Conservation (phyloP, 2,113 vertebrate genomes). For the Phylloscopus whistleri region DNA sequence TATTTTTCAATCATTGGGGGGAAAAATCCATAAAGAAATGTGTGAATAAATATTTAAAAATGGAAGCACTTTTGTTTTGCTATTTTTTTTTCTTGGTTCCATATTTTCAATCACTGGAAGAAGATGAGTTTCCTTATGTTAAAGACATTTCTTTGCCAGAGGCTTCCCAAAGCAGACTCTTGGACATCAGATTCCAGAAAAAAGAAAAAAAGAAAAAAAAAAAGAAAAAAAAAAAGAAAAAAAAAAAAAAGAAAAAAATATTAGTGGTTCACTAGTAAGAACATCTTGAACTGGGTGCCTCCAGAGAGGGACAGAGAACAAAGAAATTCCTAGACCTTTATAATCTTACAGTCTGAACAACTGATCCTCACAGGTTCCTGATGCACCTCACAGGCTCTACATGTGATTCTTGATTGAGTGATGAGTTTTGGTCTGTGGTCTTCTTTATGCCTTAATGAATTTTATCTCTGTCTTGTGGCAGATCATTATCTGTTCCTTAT, state of each 20-base stretch:
- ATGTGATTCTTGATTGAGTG: background rate
- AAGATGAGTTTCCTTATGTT: fast-evolving
- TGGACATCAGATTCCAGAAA: background rate
- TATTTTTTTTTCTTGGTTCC: background rate
- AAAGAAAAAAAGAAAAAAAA: background rate
- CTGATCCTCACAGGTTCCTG: background rate
- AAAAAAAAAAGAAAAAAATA: background rate
- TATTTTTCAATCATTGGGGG: background rate
- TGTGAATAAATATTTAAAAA: background rate
- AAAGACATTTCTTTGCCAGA: background rate
- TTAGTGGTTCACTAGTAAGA: background rate
- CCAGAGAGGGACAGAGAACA: background rate
- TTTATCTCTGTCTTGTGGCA: background rate
- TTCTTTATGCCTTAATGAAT: background rate
- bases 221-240: background rate
- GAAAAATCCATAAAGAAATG: background rate
- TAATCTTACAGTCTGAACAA: background rate
- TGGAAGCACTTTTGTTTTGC: background rate
- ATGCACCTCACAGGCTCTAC: background rate
- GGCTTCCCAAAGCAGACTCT: background rate
- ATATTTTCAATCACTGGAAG: background rate
- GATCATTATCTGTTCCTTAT: background rate
- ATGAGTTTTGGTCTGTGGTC: background rate
- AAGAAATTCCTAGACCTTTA: background rate
- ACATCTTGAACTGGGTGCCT: background rate